phyloP scores from a whole-genome alignment of 2,113 vertebrate genomes.

The Tyrannus savana region DNA sequence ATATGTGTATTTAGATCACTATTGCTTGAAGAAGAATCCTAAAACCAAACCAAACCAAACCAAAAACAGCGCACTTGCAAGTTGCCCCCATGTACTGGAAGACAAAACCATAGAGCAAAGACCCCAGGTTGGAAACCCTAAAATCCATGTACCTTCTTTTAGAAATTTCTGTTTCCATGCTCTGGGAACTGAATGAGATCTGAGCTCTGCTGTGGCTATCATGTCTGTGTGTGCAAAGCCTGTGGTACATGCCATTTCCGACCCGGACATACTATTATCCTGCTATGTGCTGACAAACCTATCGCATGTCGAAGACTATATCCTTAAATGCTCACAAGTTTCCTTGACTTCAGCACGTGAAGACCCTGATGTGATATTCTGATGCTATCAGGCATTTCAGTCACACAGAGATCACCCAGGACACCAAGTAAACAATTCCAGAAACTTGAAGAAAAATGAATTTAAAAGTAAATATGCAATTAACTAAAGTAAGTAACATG shows the following conservation, averaged over 20 bases:
- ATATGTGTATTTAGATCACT: not conserved
- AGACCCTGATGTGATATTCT: not conserved
- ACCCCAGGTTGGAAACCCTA: not conserved
- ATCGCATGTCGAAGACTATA: not conserved
- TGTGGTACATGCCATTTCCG: fast-evolving
- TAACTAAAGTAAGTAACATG: not conserved
- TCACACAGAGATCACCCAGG: not conserved
- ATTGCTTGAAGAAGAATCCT: not conserved
- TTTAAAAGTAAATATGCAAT: not conserved
- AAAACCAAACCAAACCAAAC: not conserved
- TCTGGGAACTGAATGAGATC: not conserved
- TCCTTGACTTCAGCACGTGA: not conserved
- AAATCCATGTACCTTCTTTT: not conserved
- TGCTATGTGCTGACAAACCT: not conserved
- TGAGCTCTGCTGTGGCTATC: not conserved
- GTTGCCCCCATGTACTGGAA: not conserved
- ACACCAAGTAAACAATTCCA: not conserved
- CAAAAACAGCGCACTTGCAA: not conserved
- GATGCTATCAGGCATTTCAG: not conserved
- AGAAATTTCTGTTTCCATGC: not conserved
- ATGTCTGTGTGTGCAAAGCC: not conserved
- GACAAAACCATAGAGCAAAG: not conserved
- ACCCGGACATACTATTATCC: not conserved
- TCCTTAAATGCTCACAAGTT: not conserved
- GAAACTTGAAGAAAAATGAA: not conserved